phyloP scores from a whole-genome alignment of 1,140 invertebrate genomes.

The Platorchestia sp. region DNA sequence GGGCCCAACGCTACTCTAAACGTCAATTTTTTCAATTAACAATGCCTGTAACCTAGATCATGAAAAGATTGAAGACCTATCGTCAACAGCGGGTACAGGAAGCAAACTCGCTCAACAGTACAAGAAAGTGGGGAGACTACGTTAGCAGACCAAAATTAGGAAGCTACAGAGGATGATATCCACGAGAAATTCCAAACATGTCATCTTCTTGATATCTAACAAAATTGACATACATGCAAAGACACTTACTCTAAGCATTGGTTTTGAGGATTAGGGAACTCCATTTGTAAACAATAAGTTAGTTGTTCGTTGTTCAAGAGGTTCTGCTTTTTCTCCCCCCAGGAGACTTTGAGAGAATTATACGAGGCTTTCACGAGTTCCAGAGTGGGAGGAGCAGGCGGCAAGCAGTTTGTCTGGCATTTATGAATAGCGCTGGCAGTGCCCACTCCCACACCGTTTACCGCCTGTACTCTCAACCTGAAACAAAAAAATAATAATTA shows the following conservation, averaged over 20 bases:
- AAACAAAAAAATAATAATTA: neutral
- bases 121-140: neutral
- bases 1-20: neutral
- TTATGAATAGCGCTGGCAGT: conserved; percentile 4
- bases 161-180: neutral
- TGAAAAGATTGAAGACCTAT: neutral
- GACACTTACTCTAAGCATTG: conserved; percentile 69
- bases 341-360: conserved; percentile 88
- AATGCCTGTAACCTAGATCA: neutral
- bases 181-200: neutral
- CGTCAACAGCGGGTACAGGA: neutral
- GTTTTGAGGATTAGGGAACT: conserved; percentile 73
- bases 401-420: conserved; percentile 8
- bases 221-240: neutral
- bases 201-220: neutral
- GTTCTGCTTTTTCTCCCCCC: conserved; percentile 76
- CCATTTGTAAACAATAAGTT: conserved; percentile 85
- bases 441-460: conserved; percentile 21
- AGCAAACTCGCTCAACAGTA: neutral
- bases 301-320: conserved; percentile 68
- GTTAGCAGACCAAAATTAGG: neutral
- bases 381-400: conserved; percentile 77
- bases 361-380: conserved; percentile 80
- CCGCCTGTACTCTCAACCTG: conserved; percentile 18
- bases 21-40: neutral